Conservation (phyloP, 2,113 vertebrate species). For the Muntiacus reevesi region DNA sequence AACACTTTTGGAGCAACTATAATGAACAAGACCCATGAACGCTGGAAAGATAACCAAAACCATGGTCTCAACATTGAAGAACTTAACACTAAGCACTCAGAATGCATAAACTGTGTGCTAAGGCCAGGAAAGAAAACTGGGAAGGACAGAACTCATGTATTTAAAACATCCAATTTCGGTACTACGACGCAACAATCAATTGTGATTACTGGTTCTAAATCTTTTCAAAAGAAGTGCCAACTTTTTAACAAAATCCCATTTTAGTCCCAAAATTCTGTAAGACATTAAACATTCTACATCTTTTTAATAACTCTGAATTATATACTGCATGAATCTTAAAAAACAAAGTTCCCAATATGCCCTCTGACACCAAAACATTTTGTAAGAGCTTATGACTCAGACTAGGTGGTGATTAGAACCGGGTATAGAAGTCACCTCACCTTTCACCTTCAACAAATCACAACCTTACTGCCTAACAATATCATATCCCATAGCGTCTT, state of each 20-base stretch:
- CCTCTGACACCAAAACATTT: slow-evolving; percentile 21
- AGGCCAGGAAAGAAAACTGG: not conserved
- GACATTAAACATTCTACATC: not conserved
- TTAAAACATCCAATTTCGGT: not conserved
- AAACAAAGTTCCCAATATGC: not conserved
- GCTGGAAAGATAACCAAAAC: not conserved
- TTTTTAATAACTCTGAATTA: slow-evolving; percentile 7
- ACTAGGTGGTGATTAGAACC: not conserved
- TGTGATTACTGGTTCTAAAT: not conserved
- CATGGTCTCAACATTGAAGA: not conserved
- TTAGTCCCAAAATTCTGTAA: not conserved
- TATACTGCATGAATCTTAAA: not conserved
- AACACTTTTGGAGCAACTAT: not conserved
- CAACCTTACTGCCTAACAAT: not conserved
- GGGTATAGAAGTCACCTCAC: not conserved
- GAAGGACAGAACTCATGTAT: not conserved
- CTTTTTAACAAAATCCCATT: not conserved
- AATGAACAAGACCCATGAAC: not conserved
- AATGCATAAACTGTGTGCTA: not conserved
- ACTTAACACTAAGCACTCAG: not conserved
- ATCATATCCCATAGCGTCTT: not conserved
- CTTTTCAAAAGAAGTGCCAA: not conserved
- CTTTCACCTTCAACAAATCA: not conserved
- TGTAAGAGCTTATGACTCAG: not conserved
- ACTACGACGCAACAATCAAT: not conserved